Evolutionary conservation across 2,888 invertebrate genomes (phyloP).

Genomic region (Palloptera scutellata): DNA sequence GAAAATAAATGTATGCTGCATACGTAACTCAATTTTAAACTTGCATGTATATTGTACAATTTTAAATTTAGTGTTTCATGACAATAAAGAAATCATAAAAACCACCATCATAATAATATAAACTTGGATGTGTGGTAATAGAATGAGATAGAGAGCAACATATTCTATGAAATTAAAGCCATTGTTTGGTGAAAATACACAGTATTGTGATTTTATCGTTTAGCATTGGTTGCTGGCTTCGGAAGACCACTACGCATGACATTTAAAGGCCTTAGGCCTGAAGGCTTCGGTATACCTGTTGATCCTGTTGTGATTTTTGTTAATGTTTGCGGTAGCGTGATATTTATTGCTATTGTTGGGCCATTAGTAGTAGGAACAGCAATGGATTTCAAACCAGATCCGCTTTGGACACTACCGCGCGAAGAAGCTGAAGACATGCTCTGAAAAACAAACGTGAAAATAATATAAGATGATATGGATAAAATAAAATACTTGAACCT

Average conservation of each 20-base stretch:
- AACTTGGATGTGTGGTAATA: too few species aligned
- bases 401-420: slow-evolving; percentile 54
- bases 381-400: slow-evolving; percentile 32
- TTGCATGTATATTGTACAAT: too few species aligned
- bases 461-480: background rate
- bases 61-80: too few species aligned
- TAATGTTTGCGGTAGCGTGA: slow-evolving; percentile 26
- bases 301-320: slow-evolving; percentile 53
- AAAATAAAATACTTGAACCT: background rate
- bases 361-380: slow-evolving; percentile 27
- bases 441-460: slow-evolving; percentile 41
- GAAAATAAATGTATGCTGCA: too few species aligned
- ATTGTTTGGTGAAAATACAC: too few species aligned
- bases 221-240: slow-evolving; percentile 50
- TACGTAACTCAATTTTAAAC: too few species aligned
- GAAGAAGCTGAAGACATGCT: slow-evolving; percentile 62
- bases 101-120: too few species aligned
- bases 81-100: too few species aligned
- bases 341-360: slow-evolving; percentile 19
- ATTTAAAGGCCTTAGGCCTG: slow-evolving; percentile 55
- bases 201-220: slow-evolving; percentile 49
- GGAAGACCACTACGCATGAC: slow-evolving; percentile 60
- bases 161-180: too few species aligned
- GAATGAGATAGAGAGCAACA: too few species aligned
- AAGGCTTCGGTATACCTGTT: slow-evolving; percentile 60